phyloP scores from a whole-genome alignment of 2,888 invertebrate species.

The Lasioglossum figueresi region DNA sequence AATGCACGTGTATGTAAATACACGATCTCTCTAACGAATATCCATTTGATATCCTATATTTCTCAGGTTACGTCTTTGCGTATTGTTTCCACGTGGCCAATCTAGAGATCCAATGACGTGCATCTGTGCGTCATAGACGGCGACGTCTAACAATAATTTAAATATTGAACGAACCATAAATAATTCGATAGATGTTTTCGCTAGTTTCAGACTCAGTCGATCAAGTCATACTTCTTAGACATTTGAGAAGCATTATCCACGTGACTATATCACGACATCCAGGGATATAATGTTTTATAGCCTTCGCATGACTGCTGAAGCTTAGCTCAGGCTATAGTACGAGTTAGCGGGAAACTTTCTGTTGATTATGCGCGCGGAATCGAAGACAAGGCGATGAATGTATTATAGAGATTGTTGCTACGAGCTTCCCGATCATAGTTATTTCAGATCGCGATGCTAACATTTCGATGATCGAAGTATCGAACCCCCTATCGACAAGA shows the following conservation, averaged over 20 bases:
- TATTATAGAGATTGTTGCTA: background rate
- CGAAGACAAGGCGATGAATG: background rate
- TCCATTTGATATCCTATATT: too few relatives aligned
- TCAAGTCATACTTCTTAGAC: too few relatives aligned
- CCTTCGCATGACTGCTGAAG: background rate
- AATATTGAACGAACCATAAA: background rate
- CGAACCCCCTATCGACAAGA: background rate
- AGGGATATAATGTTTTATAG: background rate
- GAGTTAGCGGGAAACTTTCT: background rate
- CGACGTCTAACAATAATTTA: background rate
- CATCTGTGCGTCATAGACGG: background rate
- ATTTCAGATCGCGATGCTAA: background rate
- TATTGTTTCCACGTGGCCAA: background rate
- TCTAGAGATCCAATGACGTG: background rate
- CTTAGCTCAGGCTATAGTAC: background rate
- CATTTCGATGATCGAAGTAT: background rate
- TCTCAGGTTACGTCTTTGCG: too few relatives aligned
- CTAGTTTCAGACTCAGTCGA: background rate
- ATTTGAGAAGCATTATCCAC: background rate
- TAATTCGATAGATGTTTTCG: background rate
- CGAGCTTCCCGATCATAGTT: background rate
- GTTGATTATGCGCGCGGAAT: background rate
- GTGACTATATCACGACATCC: background rate
- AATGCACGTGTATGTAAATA: too few relatives aligned
- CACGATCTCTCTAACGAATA: too few relatives aligned